Evolutionary conservation across 2,888 invertebrate genomes (phyloP).

Genomic region (Nymphalis urticae): DNA sequence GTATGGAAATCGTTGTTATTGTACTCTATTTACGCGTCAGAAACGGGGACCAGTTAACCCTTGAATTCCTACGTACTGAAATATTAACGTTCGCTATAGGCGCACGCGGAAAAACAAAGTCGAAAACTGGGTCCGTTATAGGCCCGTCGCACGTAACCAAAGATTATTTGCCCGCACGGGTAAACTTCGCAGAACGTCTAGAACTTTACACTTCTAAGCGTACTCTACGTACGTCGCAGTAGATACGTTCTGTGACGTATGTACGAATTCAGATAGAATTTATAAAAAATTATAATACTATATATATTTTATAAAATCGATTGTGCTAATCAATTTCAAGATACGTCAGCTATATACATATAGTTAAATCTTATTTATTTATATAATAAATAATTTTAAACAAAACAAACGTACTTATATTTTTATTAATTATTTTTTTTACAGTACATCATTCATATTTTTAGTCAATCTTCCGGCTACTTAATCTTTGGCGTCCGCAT

Average conservation of each 20-base stretch:
- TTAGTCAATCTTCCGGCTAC: conserved; percentile 46
- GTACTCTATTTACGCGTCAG: conserved; percentile 53
- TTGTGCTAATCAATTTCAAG: too few relatives aligned
- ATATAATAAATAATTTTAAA: not conserved
- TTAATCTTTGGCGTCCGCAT: conserved; percentile 75
- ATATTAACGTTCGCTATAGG: conserved; percentile 78
- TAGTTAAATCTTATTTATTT: not conserved
- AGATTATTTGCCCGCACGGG: conserved; percentile 54
- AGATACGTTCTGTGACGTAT: too few relatives aligned
- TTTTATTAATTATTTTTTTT: conserved; percentile 6
- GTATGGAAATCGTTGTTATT: conserved; percentile 40
- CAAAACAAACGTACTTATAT: not conserved
- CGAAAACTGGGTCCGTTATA: conserved; percentile 76
- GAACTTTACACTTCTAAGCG: too few relatives aligned
- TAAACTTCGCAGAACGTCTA: conserved; percentile 1
- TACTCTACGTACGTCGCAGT: not conserved
- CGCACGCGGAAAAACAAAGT: conserved; percentile 79
- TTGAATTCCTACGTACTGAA: conserved; percentile 77
- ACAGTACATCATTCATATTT: conserved; percentile 29
- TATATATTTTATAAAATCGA: too few relatives aligned
- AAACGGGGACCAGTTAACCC: conserved; percentile 72
- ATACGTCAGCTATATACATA: not conserved
- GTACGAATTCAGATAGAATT: too few relatives aligned
- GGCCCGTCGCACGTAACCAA: conserved; percentile 74
- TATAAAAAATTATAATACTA: too few relatives aligned